These are phyloP conservation scores for Eupithecia insigniata DNA, from an alignment of 2,888 invertebrate genomes.

Conservation along the genomic window DNA sequence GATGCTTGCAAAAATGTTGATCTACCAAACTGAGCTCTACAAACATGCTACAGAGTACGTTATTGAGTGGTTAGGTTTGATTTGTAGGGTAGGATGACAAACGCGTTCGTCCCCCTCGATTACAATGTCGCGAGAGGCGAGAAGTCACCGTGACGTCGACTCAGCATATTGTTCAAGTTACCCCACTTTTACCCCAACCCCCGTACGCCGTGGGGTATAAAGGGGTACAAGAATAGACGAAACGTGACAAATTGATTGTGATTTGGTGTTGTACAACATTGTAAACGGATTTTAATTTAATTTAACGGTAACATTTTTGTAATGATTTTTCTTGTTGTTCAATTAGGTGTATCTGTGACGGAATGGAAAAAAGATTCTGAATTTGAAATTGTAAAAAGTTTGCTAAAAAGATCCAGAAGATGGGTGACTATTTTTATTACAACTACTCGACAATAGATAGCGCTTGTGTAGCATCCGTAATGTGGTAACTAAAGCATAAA, in stretches of 20 bases:
- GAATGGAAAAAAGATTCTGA: constrained; percentile 18
- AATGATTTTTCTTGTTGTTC: constrained; percentile 32
- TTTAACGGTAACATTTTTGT: constrained; percentile 59
- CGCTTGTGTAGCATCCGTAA: constrained; percentile 19
- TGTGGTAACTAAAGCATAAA: neutral
- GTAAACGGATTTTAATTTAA: constrained; percentile 66
- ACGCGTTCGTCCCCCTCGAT: constrained; percentile 78
- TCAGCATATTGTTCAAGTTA: constrained; percentile 77
- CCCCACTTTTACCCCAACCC: constrained; percentile 31
- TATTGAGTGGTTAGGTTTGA: constrained; percentile 44
- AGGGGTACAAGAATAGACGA: constrained; percentile 71
- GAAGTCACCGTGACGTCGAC: constrained; percentile 73
- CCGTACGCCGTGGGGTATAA: constrained; percentile 43
- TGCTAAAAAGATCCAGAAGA: neutral
- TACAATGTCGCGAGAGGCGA: constrained; percentile 72
- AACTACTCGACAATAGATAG: constrained; percentile 40
- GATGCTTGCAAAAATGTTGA: constrained; percentile 66
- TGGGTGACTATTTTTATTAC: neutral
- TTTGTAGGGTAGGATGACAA: constrained; percentile 74
- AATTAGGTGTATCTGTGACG: constrained; percentile 15
- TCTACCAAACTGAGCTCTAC: constrained; percentile 44
- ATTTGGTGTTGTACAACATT: constrained; percentile 67
- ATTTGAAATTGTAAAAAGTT: constrained; percentile 7
- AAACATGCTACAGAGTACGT: constrained; percentile 32
- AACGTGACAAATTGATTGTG: constrained; percentile 79